Evolutionary conservation across 2,888 invertebrate genomes (phyloP).

Genomic region (Melipona bicolor): DNA sequence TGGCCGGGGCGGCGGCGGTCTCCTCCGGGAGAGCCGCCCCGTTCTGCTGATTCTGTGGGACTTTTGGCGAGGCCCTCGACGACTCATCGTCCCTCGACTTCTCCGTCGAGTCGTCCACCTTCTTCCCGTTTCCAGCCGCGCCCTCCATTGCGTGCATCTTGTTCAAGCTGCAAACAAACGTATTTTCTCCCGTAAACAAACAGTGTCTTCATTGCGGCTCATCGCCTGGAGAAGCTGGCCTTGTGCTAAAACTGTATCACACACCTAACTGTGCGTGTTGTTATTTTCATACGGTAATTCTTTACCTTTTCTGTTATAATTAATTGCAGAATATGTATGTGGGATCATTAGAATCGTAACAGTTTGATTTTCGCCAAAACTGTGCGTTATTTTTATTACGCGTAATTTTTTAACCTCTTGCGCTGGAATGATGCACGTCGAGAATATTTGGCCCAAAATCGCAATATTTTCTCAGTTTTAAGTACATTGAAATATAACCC

Average conservation of each 20-base stretch:
- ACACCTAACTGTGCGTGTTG: too few relatives aligned
- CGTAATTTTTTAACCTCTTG: too few relatives aligned
- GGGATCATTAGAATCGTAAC: too few relatives aligned
- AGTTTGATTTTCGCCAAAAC: too few relatives aligned
- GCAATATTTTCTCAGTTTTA: too few relatives aligned
- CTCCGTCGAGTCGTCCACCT: conserved; percentile 73
- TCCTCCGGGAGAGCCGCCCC: conserved; percentile 82
- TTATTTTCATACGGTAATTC: too few relatives aligned
- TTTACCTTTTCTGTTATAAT: too few relatives aligned
- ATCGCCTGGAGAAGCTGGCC: neutral
- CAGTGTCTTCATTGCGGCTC: conserved; percentile 12
- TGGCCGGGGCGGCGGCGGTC: conserved; percentile 76
- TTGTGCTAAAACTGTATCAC: neutral
- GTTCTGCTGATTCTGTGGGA: conserved; percentile 81
- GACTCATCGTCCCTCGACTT: conserved; percentile 74
- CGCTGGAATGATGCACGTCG: too few relatives aligned
- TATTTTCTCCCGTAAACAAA: conserved; percentile 31
- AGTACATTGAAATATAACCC: too few relatives aligned
- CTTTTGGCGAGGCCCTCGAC: conserved; percentile 77
- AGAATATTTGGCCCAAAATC: too few relatives aligned
- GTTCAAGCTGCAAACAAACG: conserved; percentile 85
- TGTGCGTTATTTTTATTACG: too few relatives aligned
- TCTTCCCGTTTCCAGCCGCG: conserved; percentile 83
- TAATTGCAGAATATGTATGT: too few relatives aligned
- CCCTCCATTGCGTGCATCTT: conserved; percentile 88